A percentile compares a stretch with the other conserved stretches of the same genome.
These are phyloP conservation scores for Eupsilia transversa DNA, from an alignment of 2,888 invertebrate genomes.

Conservation along the genomic window DNA sequence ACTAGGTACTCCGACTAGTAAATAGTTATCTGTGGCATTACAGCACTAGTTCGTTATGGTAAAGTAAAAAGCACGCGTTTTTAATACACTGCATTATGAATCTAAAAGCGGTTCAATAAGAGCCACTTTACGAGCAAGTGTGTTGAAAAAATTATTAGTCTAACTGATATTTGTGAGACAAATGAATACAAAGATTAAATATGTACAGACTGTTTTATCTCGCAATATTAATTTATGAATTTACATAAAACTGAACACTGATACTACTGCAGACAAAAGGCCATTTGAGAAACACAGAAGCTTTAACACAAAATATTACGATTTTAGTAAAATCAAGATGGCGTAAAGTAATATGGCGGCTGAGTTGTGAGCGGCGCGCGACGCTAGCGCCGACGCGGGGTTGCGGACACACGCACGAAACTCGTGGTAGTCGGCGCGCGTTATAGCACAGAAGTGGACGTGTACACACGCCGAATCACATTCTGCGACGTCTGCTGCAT, in stretches of 20 bases:
- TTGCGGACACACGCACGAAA: slow-evolving; percentile 95
- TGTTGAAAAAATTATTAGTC: slow-evolving; percentile 49
- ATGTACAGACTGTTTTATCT: slow-evolving; percentile 43
- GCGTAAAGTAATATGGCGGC: slow-evolving; percentile 86
- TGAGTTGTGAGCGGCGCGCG: slow-evolving; percentile 87
- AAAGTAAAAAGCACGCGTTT: too few relatives aligned
- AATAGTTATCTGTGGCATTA: too few relatives aligned
- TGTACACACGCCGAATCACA: slow-evolving; percentile 95
- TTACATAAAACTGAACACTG: slow-evolving; percentile 33
- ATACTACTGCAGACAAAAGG: slow-evolving; percentile 50
- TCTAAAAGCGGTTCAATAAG: too few relatives aligned
- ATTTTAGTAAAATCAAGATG: slow-evolving; percentile 82
- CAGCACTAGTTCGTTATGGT: too few relatives aligned
- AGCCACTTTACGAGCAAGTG: too few relatives aligned
- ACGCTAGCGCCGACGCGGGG: slow-evolving; percentile 94
- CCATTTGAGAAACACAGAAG: slow-evolving; percentile 50
- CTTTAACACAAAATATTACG: slow-evolving; percentile 65
- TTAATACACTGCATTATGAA: too few relatives aligned
- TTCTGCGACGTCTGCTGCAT: slow-evolving; percentile 86
- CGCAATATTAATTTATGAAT: slow-evolving; percentile 13
- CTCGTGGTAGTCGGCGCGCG: slow-evolving; percentile 95
- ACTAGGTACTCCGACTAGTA: too few relatives aligned
- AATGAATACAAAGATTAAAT: slow-evolving; percentile 42
- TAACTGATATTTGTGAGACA: slow-evolving; percentile 49
- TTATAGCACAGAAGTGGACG: slow-evolving; percentile 97